A percentile compares a stretch with the other conserved stretches of the same genome.
These are phyloP conservation scores for Euschistus heros DNA, from an alignment of 1,140 invertebrate species.

Conservation along the genomic window DNA sequence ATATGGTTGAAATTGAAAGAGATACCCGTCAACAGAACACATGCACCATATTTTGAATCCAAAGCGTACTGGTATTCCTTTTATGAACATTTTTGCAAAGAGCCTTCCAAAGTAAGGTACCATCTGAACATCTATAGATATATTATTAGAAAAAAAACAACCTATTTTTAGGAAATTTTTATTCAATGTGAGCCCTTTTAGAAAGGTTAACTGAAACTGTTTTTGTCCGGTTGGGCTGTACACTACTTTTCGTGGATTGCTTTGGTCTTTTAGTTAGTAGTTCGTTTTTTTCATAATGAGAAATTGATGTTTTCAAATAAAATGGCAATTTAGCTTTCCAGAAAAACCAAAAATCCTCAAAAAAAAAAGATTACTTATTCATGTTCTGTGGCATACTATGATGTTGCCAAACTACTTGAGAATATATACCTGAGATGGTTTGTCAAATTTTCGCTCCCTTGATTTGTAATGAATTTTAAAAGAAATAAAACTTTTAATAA, in stretches of 20 bases:
- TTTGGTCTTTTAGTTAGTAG: conserved; percentile 18
- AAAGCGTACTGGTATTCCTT: conserved; percentile 28
- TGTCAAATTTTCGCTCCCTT: too few relatives aligned
- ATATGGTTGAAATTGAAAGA: conserved; percentile 15
- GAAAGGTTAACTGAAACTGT: conserved; percentile 5
- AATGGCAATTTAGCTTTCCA: too few relatives aligned
- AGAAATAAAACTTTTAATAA: too few relatives aligned
- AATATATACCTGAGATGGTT: too few relatives aligned
- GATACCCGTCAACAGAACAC: conserved; percentile 14
- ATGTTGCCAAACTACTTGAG: too few relatives aligned
- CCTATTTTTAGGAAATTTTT: conserved; percentile 22
- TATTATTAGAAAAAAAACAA: conserved; percentile 21
- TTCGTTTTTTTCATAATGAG: conserved; percentile 19
- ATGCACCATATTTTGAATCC: conserved; percentile 24
- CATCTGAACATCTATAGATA: conserved; percentile 26
- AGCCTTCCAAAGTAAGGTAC: conserved; percentile 28
- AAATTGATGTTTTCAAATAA: too few relatives aligned
- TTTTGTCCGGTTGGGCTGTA: conserved; percentile 12
- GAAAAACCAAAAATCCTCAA: too few relatives aligned
- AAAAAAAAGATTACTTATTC: too few relatives aligned
- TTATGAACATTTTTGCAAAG: conserved; percentile 25
- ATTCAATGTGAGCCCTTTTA: conserved; percentile 16
- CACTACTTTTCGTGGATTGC: conserved; percentile 18
- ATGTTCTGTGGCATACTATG: too few relatives aligned
- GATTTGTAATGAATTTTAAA: too few relatives aligned